Percentiles rank a stretch among this genome's conserved stretches.
Conservation (phyloP, 2,797 vertebrate species). For the Rhodeus uyekii region DNA sequence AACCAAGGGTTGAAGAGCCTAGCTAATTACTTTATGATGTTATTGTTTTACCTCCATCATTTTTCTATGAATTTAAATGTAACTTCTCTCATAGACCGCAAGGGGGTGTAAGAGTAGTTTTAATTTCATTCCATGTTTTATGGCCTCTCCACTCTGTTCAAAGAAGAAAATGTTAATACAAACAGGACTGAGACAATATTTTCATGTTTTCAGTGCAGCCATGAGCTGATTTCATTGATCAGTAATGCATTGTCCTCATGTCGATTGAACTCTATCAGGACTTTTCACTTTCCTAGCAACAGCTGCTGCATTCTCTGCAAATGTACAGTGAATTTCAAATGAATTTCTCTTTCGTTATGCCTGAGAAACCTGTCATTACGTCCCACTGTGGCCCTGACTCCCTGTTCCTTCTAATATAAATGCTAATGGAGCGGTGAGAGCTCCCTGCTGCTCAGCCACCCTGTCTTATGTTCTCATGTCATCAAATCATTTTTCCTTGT, state of each 20-base stretch:
- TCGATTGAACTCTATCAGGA: conserved; percentile 4
- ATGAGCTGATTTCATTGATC: not conserved
- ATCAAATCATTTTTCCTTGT: conserved; percentile 19
- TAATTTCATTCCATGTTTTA: not conserved
- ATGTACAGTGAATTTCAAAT: conserved; percentile 29
- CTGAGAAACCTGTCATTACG: conserved; percentile 53
- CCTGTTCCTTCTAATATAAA: conserved; percentile 68
- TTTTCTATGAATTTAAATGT: not conserved
- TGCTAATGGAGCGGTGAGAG: conserved; percentile 66
- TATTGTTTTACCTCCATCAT: not conserved
- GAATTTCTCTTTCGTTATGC: conserved; percentile 36
- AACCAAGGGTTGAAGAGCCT: not conserved
- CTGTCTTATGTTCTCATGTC: conserved; percentile 11
- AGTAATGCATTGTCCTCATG: conserved; percentile 10
- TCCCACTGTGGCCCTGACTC: conserved; percentile 62
- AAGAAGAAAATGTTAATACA: not conserved
- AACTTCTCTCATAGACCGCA: conserved; percentile 1
- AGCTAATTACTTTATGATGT: not conserved
- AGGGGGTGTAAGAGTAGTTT: conserved; percentile 16
- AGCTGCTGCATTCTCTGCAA: not conserved
- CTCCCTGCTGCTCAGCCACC: conserved; percentile 5
- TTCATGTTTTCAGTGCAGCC: not conserved
- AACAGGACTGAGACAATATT: not conserved
- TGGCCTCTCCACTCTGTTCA: not conserved
- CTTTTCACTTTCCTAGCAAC: conserved; percentile 7